Evolutionary conservation across 2,113 vertebrate species (phyloP), one percentile per base, ranked within the genome.

Genomic region (Thamnaconus septentrionalis): DNA sequence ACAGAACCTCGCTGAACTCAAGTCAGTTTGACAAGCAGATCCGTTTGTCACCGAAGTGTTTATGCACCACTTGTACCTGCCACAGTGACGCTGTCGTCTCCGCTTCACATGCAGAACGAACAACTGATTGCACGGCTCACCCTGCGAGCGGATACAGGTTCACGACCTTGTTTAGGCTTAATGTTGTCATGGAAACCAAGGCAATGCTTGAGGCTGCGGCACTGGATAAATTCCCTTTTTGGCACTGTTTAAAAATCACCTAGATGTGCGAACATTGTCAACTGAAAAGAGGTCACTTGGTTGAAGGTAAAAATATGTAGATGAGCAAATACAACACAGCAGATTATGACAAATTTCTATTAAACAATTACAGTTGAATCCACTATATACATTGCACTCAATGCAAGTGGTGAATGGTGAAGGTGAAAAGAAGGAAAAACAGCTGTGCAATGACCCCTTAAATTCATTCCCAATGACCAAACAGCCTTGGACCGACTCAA

Each of bases 151-250:
- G 88, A 88, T 84, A 81, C 60, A 78, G 76, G 88, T 82, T 90
- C 88, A 87, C 2, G 81, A 87, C 87, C 87, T 82, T 66, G 59
- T 65, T 88, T 86, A 86, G 56, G 76, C 64, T 62, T 66, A 63
- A 76, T 74, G 85, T 83, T 84, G 82, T 83, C 87, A 80, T 40
- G 82, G 88, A 78, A 84, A 90, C 73, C 49, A 59, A 9, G 64
- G 10, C 65, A 69, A 81, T 71, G 57, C 73, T 74, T 82, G 39
- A 71, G 49, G 75, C 47, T 3, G 12, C 8, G 18, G 45, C 70
- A 56, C 18, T 31, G 8, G 58, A 61, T 53, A 11, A 66, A 56
- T n/a, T 5, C 41, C 4, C 5, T 8, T 64, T 76, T 54, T 40
- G 45, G 40, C 42, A 10, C 63, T 69, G 18, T 66, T 12, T 4